Evolutionary conservation across 2,888 invertebrate genomes (phyloP).

Genomic region (Imbricaverruca yamaguchii): DNA sequence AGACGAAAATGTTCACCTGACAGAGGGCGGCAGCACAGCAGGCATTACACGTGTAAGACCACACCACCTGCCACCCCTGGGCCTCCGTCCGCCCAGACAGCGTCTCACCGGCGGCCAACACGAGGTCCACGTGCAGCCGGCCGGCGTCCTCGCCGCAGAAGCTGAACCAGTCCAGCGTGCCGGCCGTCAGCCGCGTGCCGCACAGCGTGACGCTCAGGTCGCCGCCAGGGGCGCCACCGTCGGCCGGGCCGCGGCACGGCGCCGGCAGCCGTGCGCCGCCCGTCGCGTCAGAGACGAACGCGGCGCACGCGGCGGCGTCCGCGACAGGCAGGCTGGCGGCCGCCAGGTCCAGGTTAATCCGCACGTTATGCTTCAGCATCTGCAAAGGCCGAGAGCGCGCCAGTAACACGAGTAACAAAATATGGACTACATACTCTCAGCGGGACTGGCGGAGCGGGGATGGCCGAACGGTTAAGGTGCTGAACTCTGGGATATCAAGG

Average conservation of each 20-base stretch:
- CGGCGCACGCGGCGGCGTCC: background rate
- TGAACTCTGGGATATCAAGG: too few relatives aligned
- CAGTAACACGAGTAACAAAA: too few relatives aligned
- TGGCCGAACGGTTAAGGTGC: too few relatives aligned
- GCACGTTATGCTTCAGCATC: too few relatives aligned
- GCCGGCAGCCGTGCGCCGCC: too few relatives aligned
- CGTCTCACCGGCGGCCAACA: background rate
- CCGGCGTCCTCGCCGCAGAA: background rate
- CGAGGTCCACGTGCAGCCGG: background rate
- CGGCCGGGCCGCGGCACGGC: background rate
- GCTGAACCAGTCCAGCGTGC: background rate
- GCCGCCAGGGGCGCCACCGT: background rate
- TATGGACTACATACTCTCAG: too few relatives aligned
- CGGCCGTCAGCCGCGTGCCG: background rate
- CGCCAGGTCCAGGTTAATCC: background rate
- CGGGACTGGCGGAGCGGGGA: too few relatives aligned
- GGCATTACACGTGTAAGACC: too few relatives aligned
- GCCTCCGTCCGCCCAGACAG: too few relatives aligned
- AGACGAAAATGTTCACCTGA: too few relatives aligned
- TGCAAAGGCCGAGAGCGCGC: background rate
- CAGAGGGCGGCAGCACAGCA: too few relatives aligned
- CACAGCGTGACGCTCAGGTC: background rate
- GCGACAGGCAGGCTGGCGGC: background rate
- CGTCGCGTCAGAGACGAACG: background rate
- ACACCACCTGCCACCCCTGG: too few relatives aligned